Percentiles rank a stretch among this genome's conserved stretches.
Conservation (phyloP, 2,113 vertebrate genomes). For the Xiphophorus maculatus region DNA sequence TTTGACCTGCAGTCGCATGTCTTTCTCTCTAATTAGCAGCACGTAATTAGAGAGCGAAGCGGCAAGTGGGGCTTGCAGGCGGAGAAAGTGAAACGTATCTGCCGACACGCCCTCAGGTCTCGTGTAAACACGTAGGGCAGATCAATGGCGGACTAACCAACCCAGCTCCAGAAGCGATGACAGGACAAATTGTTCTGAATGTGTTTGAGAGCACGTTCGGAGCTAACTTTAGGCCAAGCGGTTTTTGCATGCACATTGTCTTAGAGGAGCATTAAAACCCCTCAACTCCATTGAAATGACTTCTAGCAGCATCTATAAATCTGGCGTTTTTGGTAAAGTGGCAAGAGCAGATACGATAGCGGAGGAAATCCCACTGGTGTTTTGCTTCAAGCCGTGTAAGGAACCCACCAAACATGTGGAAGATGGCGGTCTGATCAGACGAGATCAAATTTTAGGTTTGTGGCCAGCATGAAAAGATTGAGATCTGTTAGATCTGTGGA, state of each 20-base stretch:
- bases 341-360: too few relatives aligned
- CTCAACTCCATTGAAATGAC: background rate
- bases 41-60: constrained; percentile 65
- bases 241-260: background rate
- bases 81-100: constrained; percentile 59
- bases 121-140: constrained; percentile 45
- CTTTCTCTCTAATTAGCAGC: constrained; percentile 65
- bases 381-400: too few relatives aligned
- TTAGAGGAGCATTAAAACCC: background rate
- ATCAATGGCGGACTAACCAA: constrained; percentile 14
- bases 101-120: constrained; percentile 28
- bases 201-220: background rate
- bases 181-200: background rate
- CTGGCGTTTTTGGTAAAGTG: too few relatives aligned
- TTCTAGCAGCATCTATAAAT: too few relatives aligned
- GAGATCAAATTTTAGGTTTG: too few relatives aligned
- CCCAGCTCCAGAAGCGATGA: constrained; percentile 12
- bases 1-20: constrained; percentile 33
- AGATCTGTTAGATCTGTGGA: too few relatives aligned
- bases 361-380: too few relatives aligned
- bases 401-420: too few relatives aligned
- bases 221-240: background rate
- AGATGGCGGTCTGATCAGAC: too few relatives aligned
- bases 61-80: constrained; percentile 13
- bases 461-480: too few relatives aligned